Conservation (phyloP, 2,113 vertebrate species). For the Rattus rattus region DNA sequence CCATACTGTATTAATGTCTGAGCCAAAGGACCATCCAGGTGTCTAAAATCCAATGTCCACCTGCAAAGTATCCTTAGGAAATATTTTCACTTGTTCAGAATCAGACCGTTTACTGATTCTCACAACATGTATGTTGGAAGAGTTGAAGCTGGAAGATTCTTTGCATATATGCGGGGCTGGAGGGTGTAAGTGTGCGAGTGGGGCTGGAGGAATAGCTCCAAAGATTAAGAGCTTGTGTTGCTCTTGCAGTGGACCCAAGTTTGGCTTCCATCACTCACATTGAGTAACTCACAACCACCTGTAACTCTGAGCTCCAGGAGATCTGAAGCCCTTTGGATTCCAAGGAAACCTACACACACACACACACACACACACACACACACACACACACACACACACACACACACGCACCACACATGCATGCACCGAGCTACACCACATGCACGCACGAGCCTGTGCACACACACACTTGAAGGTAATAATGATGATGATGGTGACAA, state of each 20-base stretch:
- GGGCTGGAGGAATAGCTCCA: not conserved
- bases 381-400: not conserved
- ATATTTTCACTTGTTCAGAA: not conserved
- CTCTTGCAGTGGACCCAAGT: not conserved
- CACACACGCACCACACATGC: no score
- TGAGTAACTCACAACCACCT: not conserved
- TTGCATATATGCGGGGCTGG: not conserved
- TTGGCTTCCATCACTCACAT: no score
- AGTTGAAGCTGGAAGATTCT: not conserved
- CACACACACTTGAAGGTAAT: not conserved
- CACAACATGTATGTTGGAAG: not conserved
- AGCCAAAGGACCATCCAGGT: not conserved
- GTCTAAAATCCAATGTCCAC: not conserved
- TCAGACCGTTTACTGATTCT: not conserved
- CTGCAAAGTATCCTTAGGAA: not conserved
- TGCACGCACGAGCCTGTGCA: no score
- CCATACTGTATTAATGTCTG: not conserved
- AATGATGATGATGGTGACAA: not conserved
- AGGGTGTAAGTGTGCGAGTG: no score
- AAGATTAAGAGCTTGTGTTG: not conserved
- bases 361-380: not conserved
- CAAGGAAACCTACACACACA: no score
- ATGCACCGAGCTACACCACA: no score
- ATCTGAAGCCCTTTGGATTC: not conserved
- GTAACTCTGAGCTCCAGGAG: not conserved